A percentile compares a stretch with the other conserved stretches of the same genome.
These are phyloP conservation scores for Leptinotarsa tumamoca DNA, from an alignment of 2,888 invertebrate species.

Conservation along the genomic window DNA sequence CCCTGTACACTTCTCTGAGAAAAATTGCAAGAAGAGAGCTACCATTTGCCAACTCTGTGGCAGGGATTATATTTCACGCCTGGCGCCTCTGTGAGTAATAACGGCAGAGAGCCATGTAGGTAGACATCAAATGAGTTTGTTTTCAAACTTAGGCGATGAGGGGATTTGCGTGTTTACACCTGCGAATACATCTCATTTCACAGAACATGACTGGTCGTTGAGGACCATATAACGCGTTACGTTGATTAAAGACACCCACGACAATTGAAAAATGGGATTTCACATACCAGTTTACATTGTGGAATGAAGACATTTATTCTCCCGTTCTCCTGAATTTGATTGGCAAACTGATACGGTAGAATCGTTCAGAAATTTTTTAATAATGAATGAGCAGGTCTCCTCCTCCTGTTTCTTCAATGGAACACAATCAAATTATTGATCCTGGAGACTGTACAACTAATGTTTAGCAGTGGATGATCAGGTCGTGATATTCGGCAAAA, in stretches of 20 bases:
- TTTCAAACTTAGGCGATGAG: background rate
- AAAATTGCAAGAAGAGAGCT: background rate
- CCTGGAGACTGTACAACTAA: too few species aligned
- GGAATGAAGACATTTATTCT: too few species aligned
- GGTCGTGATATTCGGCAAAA: too few species aligned
- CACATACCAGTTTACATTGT: too few species aligned
- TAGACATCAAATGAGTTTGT: constrained; percentile 7
- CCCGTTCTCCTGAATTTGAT: too few species aligned
- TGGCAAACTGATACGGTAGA: too few species aligned
- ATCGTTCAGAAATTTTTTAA: too few species aligned
- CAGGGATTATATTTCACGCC: constrained; percentile 6
- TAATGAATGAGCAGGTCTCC: too few species aligned
- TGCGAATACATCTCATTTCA: background rate
- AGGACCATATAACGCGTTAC: background rate
- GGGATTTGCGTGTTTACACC: background rate
- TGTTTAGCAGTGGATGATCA: too few species aligned
- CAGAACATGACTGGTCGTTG: background rate
- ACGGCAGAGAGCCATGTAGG: background rate
- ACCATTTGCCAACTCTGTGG: constrained; percentile 1
- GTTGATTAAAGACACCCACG: background rate
- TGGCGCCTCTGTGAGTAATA: background rate
- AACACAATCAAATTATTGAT: too few species aligned
- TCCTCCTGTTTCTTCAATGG: too few species aligned
- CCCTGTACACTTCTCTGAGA: background rate
- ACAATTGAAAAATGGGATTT: constrained; percentile 19